Percentiles rank a stretch among this genome's conserved stretches.
phyloP scores from a whole-genome alignment of 2,797 vertebrate genomes.

The Sebastes taczanowskii region DNA sequence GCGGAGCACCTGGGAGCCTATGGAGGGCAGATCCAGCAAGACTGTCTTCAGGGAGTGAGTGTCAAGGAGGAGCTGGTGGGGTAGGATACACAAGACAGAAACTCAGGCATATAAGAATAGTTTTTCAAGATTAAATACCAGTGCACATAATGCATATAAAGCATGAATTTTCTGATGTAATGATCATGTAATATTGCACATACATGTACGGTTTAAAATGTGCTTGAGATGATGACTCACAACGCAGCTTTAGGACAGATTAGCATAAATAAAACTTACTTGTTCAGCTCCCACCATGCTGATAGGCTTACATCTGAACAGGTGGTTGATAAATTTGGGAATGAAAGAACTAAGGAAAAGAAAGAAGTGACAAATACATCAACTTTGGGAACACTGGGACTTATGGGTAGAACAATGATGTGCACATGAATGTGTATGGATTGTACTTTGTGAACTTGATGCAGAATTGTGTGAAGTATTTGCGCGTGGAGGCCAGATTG shows the following conservation, averaged over 20 bases:
- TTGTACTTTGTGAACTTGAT: constrained; percentile 98
- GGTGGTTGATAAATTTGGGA: constrained; percentile 98
- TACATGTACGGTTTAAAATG: background rate
- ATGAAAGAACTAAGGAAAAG: constrained; percentile 91
- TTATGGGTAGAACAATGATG: background rate
- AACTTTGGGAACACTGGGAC: background rate
- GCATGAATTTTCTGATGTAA: background rate
- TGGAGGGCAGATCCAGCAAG: constrained; percentile 95
- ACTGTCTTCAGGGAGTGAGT: constrained; percentile 98
- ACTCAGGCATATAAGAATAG: background rate
- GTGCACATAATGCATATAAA: background rate
- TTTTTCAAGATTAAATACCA: background rate
- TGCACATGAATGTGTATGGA: background rate
- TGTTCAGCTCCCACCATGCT: constrained; percentile 99
- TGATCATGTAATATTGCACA: background rate
- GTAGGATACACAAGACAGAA: background rate
- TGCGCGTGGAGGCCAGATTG: constrained; percentile 95
- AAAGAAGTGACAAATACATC: constrained; percentile 14
- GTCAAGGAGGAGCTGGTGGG: constrained; percentile 92
- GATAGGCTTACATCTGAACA: constrained; percentile 98
- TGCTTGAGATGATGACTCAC: background rate
- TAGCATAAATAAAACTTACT: constrained; percentile 77
- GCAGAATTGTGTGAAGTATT: constrained; percentile 99
- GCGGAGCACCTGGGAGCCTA: constrained; percentile 96
- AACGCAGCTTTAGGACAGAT: background rate